Evolutionary conservation across 2,888 invertebrate species (phyloP), one percentile per base, ranked within the genome.

Genomic region (Drosophila putrida): DNA sequence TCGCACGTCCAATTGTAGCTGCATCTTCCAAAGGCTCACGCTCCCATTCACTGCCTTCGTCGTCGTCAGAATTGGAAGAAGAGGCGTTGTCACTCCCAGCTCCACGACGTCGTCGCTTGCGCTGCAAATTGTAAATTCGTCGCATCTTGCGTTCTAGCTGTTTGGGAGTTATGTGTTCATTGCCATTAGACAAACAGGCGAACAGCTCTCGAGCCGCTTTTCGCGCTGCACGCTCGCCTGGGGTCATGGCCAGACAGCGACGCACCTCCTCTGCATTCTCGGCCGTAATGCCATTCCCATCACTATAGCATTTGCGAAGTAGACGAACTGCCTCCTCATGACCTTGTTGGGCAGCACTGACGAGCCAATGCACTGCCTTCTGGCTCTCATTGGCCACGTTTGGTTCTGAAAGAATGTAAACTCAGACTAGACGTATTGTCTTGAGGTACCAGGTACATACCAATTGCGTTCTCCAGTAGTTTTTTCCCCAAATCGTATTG

Each of bases 321-420:
- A 97, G 94, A 68, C 95, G 95, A 36, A 97, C 96, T 0, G 98
- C 98, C 91, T 97, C 97, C 44, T 95, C 94, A 85, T 97, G 97
- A 0, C 98, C 98, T 92, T 98, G 97, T 88, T 97, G 96, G 0
- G 98, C 97, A 2, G 98, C 98, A 93, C 96, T 96, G n/a, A 97
- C 95, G 50, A 98, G 93, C 98, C 98, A 98, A 88, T 97, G 96
- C 53, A 98, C 95, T 0, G 97, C 98, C 76, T 96, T 94, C 77
- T 95, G 95, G 71, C 96, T 96, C 5, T 90, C 80, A 11, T 90
- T 73, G 20, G 86, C 74, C 57, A 90, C 78, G 66, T 89, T 90
- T 47, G 89, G 80, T 46, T 91, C 92, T 92, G 43, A 5, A 43
- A 6, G 25, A 0, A 0, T 8, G 4, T 27, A 2, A 2, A 6